Evolutionary conservation across 2,888 invertebrate genomes (phyloP), one percentile per base, ranked within the genome.

Genomic region (Hypsopygia costalis): DNA sequence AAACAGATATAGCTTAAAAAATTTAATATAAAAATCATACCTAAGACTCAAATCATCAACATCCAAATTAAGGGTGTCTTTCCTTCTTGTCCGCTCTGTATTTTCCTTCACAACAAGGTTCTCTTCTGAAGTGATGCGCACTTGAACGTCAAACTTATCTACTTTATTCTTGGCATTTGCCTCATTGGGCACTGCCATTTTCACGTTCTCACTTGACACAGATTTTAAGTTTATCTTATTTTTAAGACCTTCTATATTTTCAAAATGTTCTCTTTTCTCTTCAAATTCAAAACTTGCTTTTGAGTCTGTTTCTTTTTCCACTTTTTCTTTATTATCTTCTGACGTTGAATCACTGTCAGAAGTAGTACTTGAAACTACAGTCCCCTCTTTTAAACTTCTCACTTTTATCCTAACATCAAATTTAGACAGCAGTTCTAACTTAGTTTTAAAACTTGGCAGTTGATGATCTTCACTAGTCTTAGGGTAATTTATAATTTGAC

Each of bases 361-460:
- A 11, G 83, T 81, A 7, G 77, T 74, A 38, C 74, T 82, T 4
- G 85, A 81, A 25, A 69, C 35, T 27, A 71, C 43, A 22, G 64
- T 66, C n/a, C 82, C 82, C 44, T 86, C 83, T 56, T 85, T 86
- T 2, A 83, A 53, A 35, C 89, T 88, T 12, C 80, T 63, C 0
- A 90, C 88, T 75, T 89, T 90, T 22, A 90, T 90, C 57, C 81
- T 80, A 0, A 90, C 89, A 64, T 90, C 90, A 65, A 90, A 90
- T 52, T 90, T 90, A 1, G 90, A 90, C 25, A 89, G 55, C 11
- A 90, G 60, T 57, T 89, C 89, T 37, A 89, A 58, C 61, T 82
- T 88, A 1, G 88, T 88, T 66, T 82, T 82, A 44, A 74, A 89
- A 56, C 69, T 77, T 40, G 76, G 66, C 25, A 64, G 55, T 39